Evolutionary conservation across 2,797 vertebrate genomes (phyloP), one percentile per base, ranked within the genome.

Genomic region (Luscinia megarhynchos): DNA sequence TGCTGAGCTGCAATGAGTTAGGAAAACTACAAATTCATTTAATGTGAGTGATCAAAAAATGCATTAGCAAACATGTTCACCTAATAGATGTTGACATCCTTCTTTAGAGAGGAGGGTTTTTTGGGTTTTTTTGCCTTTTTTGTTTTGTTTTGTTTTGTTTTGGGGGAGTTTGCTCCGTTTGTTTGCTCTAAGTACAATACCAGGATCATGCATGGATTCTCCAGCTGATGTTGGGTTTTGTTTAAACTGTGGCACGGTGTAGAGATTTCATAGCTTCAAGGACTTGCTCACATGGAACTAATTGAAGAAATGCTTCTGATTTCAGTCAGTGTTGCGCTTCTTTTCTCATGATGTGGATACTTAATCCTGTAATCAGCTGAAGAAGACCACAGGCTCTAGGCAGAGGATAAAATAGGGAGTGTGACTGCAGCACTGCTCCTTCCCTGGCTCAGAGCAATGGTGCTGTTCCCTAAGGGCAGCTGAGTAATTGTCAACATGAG

Each of bases 111-210:
- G 20, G 24, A 80, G 22, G 6, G 21, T 0, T 4, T 4, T 61
- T 3, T 53, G 24, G 12, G 7, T 0, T 9, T 76, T 17, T 11
- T 4, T 1, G 1, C 6, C 10, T 23, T 5, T n/a, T 1, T 50
- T 22, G 6, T 21, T 50, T 2, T 22, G 5, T 29, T 50, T 2
- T 57, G 12, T 30, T 50, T 2, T 57, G 12, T 30, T 64, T 40
- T 16, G 6, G 9, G 5, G 5, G 3, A 3, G 1, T 15, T 50
- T 78, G 3, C 32, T 85, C 26, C 32, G 14, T 41, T 76, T 22
- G 3, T 48, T 89, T 73, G 21, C 75, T 79, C 5, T 30, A 17
- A 66, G 17, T 43, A 9, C 2, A 4, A 8, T 78, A 87, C 30
- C 41, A 48, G 55, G 15, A 69, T 78, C 48, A 24, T 1, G 4